Base-by-base conservation (phyloP, 2,888 invertebrate genomes). In the Oeneis ivallda region DNA sequence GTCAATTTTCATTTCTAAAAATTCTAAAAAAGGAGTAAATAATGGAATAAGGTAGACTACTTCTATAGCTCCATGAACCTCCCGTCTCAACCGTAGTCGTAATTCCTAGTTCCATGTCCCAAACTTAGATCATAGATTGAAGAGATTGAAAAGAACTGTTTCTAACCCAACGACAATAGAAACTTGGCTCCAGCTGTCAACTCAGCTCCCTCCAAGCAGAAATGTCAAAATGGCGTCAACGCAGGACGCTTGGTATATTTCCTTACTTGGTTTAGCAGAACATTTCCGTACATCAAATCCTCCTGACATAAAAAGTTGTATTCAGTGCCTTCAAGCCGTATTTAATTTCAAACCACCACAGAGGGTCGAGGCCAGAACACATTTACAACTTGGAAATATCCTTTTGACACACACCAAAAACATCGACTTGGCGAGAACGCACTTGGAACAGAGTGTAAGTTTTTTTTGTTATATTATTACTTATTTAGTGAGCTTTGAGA, bases 311-410 rank as follows among this genome's bases (percentile, higher is more conserved):
- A 98, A 98, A 92, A 95, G 97, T 86, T 98, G 99, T 89, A 97
- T 99, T 78, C 99, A 99, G 92, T 99, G 99, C 93, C 93, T 99
- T 78, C 98, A 98, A 93, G 98, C 98, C 54, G 96, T 99, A 72
- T 98, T 99, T 90, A 96, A 96, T 88, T 98, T 98, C 86, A 97
- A 97, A 88, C 98, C 98, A 74, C 98, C 98, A 19, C 96, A 96
- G 70, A 94, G 97, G 81, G 96, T 98, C 59, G 98, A 98, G 86
- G 98, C 98, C 60, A 94, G 98, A 75, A 99, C 99, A 70, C 98
- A 99, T 92, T 94, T 99, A 75, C 99, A 99, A 93, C 94, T 99
- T 79, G 99, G 99, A 79, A 97, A 96, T 92, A 96, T 98, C 77
- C 93, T 99, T 72, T 94, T 98, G 91, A 96, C 96, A 78, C 98